These are phyloP conservation scores for Osmerus eperlanus DNA, from an alignment of 2,113 vertebrate genomes.

Conservation along the genomic window DNA sequence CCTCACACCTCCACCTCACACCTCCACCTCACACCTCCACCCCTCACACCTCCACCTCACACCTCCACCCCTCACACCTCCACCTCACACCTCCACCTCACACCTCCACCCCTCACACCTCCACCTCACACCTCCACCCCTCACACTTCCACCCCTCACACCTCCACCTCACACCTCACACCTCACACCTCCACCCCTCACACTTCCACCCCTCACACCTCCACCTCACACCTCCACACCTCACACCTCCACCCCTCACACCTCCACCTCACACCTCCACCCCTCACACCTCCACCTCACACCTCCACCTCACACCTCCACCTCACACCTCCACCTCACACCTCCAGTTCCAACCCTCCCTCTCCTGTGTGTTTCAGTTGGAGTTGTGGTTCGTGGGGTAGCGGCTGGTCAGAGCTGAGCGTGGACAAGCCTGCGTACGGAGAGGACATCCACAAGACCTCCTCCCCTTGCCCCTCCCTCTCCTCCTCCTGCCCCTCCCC, in stretches of 20 bases:
- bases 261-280: background rate
- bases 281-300: background rate
- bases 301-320: background rate
- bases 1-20: background rate
- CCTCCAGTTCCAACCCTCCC: background rate
- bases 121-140: background rate
- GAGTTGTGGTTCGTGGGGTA: conserved; percentile 60
- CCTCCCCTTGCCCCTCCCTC: background rate
- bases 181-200: background rate
- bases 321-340: background rate
- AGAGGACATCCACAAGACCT: conserved; percentile 12
- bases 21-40: background rate
- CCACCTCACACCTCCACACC: background rate
- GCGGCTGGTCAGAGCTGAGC: conserved; percentile 63
- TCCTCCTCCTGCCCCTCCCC: conserved; percentile 50
- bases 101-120: no score
- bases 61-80: background rate
- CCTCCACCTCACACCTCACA: background rate
- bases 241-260: background rate
- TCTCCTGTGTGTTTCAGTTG: background rate
- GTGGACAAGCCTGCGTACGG: conserved; percentile 36
- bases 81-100: background rate
- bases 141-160: background rate
- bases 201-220: background rate
- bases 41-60: background rate